These are phyloP conservation scores for Schizotus pectinicornis DNA, from an alignment of 2,888 invertebrate species.

Conservation along the genomic window DNA sequence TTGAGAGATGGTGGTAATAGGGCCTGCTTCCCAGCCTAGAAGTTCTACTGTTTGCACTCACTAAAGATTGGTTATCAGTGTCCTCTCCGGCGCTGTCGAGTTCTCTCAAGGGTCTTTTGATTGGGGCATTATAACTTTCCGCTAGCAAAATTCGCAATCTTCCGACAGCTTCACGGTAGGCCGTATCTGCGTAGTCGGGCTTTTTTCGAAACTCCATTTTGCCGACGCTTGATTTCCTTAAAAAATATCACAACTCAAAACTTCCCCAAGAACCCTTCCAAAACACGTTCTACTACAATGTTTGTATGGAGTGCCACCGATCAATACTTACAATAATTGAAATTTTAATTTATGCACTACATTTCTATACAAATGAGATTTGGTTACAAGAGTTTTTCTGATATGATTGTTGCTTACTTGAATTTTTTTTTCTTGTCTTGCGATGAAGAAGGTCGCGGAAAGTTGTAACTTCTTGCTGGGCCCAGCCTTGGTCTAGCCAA, in stretches of 20 bases:
- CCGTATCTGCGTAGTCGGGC: constrained; percentile 82
- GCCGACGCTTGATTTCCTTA: constrained; percentile 50
- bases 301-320: constrained; percentile 18
- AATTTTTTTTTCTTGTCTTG: constrained; percentile 54
- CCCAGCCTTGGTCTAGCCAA: constrained; percentile 53
- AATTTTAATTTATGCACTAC: no score
- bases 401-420: constrained; percentile 48
- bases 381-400: background rate
- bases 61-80: constrained; percentile 62
- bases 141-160: constrained; percentile 78
- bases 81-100: constrained; percentile 66
- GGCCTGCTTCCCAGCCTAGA: constrained; percentile 37
- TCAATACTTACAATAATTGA: background rate
- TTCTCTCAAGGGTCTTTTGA: constrained; percentile 59
- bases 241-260: constrained; percentile 19
- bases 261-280: background rate
- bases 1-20: constrained; percentile 38
- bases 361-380: no score
- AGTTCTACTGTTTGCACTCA: constrained; percentile 55
- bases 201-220: constrained; percentile 64
- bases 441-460: constrained; percentile 43
- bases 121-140: constrained; percentile 72
- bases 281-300: background rate
- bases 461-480: constrained; percentile 47
- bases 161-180: constrained; percentile 84